Conservation (phyloP, 2,797 vertebrate genomes). For the Sandelia bainsii region DNA sequence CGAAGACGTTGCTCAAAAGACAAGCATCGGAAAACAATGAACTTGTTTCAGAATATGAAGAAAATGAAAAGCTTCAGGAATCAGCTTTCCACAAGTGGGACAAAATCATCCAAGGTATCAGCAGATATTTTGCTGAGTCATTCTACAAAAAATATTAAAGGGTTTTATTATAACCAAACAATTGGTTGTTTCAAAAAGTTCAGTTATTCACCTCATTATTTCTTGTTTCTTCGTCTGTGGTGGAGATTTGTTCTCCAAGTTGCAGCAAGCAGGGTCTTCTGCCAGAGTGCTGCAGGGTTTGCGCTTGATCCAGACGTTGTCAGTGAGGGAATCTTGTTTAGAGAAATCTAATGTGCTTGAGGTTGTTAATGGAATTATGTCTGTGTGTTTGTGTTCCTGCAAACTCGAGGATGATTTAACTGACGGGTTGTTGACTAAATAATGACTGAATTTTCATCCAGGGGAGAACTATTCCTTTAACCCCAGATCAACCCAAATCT, state of each 20-base stretch:
- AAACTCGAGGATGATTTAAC: constrained; percentile 27
- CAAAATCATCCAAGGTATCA: no score
- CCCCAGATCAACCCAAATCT: constrained; percentile 19
- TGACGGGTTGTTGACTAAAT: constrained; percentile 34
- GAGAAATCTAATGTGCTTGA: constrained; percentile 27
- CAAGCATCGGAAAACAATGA: no score
- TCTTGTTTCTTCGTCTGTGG: constrained; percentile 34
- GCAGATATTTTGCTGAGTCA: no score
- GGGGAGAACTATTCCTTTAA: constrained; percentile 32
- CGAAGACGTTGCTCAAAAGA: no score
- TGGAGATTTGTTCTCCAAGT: constrained; percentile 26
- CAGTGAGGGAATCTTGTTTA: constrained; percentile 20
- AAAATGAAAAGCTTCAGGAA: no score
- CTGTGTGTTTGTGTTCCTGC: constrained; percentile 4
- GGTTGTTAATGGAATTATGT: constrained; percentile 1
- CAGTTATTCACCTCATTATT: constrained; percentile 33
- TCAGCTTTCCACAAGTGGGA: no score
- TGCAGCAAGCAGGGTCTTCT: constrained; percentile 18
- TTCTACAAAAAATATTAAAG: not conserved
- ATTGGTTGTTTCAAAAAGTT: constrained; percentile 19
- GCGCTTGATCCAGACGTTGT: constrained; percentile 27
- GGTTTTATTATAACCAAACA: constrained; percentile 14
- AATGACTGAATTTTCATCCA: constrained; percentile 40
- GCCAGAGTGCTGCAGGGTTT: constrained; percentile 25
- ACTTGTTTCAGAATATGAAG: no score